Evolutionary conservation across 2,113 vertebrate species (phyloP), one percentile per base, ranked within the genome.

Genomic region (Thermophis baileyi): DNA sequence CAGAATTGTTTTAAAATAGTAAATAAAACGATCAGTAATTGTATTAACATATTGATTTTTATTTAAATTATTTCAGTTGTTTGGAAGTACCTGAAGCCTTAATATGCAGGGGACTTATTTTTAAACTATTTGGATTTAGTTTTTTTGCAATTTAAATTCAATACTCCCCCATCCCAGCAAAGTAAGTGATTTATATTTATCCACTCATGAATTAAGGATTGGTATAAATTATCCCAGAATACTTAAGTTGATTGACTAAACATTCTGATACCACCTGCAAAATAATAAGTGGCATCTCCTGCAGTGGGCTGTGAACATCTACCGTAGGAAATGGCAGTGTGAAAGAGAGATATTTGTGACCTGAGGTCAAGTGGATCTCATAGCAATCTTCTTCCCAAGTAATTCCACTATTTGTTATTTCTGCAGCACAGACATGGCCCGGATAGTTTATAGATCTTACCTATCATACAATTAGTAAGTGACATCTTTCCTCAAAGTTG

Each of bases 161-260:
- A 85, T 92, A 30, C 16, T 89, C 50, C 25, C 25, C 9, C 81
- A 35, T 18, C 11, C 14, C 53, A 55, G 47, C 27, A 3, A 57
- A 27, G 40, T 27, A 49, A 50, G 12, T 14, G 74, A 85, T 55
- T 50, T 51, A 49, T n/a, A 57, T 89, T 93, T 93, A 91, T 91
- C 88, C 27, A 87, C 89, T 93, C 92, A 93, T 93, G 92, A 93
- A 93, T 93, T 93, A 93, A 93, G 92, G 92, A 89, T 94, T 92
- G 91, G 93, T 87, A 87, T 81, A 94, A 89, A 92, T 92, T 93
- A 91, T 90, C 55, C 69, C 91, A 89, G 91, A 94, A 92, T 94
- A 91, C 55, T 94, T 85, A 90, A 0, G 46, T 89, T 93, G 90
- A 91, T 93, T 93, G 88, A 94, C 54, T 90, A 94, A 94, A 89